A percentile compares a stretch with the other conserved stretches of the same genome.
Evolutionary conservation across 2,113 vertebrate genomes (phyloP).

Genomic region (Psophia crepitans): DNA sequence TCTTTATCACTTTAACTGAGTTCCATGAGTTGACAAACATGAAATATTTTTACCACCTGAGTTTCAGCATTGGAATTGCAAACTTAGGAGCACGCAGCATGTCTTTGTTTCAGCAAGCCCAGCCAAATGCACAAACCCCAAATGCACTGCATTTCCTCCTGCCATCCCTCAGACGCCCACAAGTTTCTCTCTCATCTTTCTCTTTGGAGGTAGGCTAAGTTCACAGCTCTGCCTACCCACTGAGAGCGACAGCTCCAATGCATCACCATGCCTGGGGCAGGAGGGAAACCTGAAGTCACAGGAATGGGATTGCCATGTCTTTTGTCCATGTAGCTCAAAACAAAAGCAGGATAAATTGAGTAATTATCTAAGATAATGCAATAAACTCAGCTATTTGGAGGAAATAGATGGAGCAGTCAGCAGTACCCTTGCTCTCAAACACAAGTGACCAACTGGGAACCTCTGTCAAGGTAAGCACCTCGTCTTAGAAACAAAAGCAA

Average conservation of each 20-base stretch:
- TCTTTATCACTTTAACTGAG: not conserved
- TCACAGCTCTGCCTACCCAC: rapidly evolving
- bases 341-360: not conserved
- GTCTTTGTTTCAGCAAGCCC: not conserved
- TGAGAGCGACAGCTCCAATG: not conserved
- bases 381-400: not conserved
- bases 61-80: conserved; percentile 14
- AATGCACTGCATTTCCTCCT: not conserved
- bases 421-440: not conserved
- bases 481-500: not conserved
- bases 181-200: not conserved
- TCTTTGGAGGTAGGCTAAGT: not conserved
- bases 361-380: not conserved
- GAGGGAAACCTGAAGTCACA: not conserved
- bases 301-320: not conserved
- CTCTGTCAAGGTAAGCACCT: not conserved
- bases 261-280: not conserved
- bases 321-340: not conserved
- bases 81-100: not conserved
- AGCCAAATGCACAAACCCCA: not conserved
- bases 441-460: not conserved
- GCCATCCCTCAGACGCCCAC: not conserved
- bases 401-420: not conserved
- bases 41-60: not conserved
- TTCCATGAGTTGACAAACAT: not conserved